A percentile compares a stretch with the other conserved stretches of the same genome.
These are phyloP conservation scores for Eumacrocentrus americanus DNA, from an alignment of 2,888 invertebrate genomes.

Conservation along the genomic window DNA sequence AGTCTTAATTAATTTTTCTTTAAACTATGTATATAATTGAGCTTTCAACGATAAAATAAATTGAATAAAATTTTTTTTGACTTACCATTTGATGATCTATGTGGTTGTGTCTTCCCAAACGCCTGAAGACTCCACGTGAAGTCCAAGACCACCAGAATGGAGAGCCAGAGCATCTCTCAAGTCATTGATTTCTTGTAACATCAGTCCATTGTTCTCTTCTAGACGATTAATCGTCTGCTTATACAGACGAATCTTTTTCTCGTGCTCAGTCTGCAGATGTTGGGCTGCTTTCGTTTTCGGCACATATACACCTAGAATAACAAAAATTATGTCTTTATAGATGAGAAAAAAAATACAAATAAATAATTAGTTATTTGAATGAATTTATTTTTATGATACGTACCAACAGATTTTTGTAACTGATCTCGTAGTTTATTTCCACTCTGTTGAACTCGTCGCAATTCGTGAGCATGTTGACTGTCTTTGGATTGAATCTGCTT, in stretches of 20 bases:
- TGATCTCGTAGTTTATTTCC: conserved; percentile 44
- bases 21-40: neutral
- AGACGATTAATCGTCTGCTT: conserved; percentile 44
- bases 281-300: conserved; percentile 37
- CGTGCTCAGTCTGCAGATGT: conserved; percentile 36
- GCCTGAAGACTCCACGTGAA: conserved; percentile 42
- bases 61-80: conserved; percentile 8
- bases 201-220: conserved; percentile 44
- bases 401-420: conserved; percentile 44
- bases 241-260: conserved; percentile 40
- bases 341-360: neutral
- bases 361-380: neutral
- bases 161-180: conserved; percentile 41
- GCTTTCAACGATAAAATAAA: neutral
- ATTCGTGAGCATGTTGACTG: conserved; percentile 45
- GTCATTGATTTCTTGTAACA: conserved; percentile 43
- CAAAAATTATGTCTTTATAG: neutral
- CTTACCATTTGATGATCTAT: conserved; percentile 27
- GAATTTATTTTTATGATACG: conserved; percentile 14
- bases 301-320: conserved; percentile 37
- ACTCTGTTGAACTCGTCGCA: conserved; percentile 41
- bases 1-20: neutral
- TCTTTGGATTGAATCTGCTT: conserved; percentile 47
- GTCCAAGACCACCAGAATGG: conserved; percentile 36
- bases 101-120: conserved; percentile 34